Base-by-base conservation (phyloP, 2,113 vertebrate genomes). In the Nematolebias whitei region DNA sequence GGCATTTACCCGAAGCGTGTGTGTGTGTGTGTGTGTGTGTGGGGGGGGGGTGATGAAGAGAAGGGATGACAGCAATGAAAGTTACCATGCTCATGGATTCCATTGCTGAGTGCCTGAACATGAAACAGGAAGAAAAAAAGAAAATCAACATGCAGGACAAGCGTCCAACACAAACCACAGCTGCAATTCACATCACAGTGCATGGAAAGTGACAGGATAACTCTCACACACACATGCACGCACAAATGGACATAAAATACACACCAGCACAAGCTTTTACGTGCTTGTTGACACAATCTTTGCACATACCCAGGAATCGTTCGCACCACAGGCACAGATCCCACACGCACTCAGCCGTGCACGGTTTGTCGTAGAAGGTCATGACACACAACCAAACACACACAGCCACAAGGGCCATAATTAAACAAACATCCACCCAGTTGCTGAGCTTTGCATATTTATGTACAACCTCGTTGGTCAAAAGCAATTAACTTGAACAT, bases 91-190 rank as follows among this genome's bases (percentile, higher is more conserved):
- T 83, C 81, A 76, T 80, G 85, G 77, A 90, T 88, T 90, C 84
- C 79, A 85, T 87, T 62, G 61, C 77, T 38, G 66, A 87, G 63
- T 11, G 74, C 72, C 74, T 84, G 71, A 90, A 87, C 83, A 85
- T 86, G 73, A 89, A 88, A 83, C 74, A 68, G 73, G 79, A 79
- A 83, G 71, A 76, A 74, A 43, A 81, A 71, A 75, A 45, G 18
- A 77, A 68, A 74, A 58, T 67, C 53, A 69, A 82, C 85, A 87
- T 76, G 67, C 75, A 32, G 58, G 67, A 82, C 76, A 74, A 55
- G 67, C 56, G 78, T 92, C 89, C 89, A 90, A 90, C 82, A 88
- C 76, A 88, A 90, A 88, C 87, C 87, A 89, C 90, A 92, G 88
- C 89, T 91, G 90, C 84, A 83, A 61, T 90, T 87, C 84, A 85